Percentiles rank a stretch among this genome's conserved stretches.
Conservation (phyloP, 2,113 vertebrate species). For the Nothoprocta pentlandii region DNA sequence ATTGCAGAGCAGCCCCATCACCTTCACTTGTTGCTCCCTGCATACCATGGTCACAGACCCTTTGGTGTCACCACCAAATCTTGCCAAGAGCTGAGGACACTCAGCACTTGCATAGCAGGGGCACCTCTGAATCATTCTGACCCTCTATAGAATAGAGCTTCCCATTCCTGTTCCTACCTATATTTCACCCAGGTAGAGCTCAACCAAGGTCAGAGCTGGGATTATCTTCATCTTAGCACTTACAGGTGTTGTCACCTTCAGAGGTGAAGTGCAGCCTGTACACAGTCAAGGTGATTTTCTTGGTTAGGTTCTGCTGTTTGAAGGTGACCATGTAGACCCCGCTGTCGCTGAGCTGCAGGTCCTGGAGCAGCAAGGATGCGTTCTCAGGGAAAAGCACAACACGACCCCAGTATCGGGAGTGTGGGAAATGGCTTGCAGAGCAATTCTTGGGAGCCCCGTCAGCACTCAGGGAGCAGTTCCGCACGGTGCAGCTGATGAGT, state of each 20-base stretch:
- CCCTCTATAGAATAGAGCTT: background rate
- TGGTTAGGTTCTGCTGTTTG: fast-evolving
- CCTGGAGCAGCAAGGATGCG: background rate
- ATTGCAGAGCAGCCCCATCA: too few species aligned
- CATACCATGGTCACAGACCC: too few species aligned
- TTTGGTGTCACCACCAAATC: background rate
- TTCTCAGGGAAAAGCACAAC: fast-evolving
- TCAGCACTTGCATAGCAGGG: background rate
- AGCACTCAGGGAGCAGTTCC: fast-evolving
- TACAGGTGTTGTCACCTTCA: background rate
- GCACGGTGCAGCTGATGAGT: fast-evolving
- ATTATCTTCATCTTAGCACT: background rate
- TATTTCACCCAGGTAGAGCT: background rate
- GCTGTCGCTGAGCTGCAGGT: fast-evolving
- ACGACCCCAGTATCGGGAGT: fast-evolving
- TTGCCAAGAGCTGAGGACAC: background rate
- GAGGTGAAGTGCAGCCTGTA: fast-evolving
- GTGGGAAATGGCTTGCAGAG: fast-evolving
- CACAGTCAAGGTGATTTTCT: fast-evolving
- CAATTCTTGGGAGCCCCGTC: background rate
- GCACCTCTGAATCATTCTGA: background rate
- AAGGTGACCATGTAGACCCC: fast-evolving
- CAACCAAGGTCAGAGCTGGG: background rate
- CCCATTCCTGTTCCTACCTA: background rate
- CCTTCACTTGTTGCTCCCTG: background rate